Base-by-base conservation (phyloP, 2,797 vertebrate genomes). In the Cynopterus sphinx region DNA sequence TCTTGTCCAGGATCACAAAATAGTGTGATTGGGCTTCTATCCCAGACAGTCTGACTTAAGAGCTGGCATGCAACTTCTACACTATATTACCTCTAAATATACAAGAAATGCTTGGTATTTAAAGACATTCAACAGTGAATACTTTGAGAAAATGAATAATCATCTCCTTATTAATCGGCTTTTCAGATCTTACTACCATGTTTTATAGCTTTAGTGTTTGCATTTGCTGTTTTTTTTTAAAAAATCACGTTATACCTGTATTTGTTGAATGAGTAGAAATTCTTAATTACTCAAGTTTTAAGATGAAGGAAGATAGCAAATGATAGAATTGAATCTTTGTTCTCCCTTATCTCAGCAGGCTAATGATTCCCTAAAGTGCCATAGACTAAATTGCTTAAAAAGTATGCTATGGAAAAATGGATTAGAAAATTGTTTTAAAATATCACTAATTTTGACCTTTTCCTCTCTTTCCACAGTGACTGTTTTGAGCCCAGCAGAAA, bases 401-500 rank as follows among this genome's bases (percentile, higher is more conserved):
- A 51, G 78, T 8, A 84, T 94, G 26, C 24, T 93, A 4, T 95
- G 31, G 63, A 74, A 83, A 96, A 91, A 86, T 93, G 17, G 49
- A 55, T 87, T 79, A 63, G 63, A 92, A 87, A 68, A 81, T 21
- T 7, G 15, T 90, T 95, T 87, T 68, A 41, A 95, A 96, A 78
- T 95, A 75, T 81, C 12, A 88, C 74, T 98, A 82, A 96, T 96
- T 74, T 96, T 87, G 55, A 33, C 26, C 59, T 92, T 57, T 96
- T 57, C 53, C 36, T 95, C 90, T 94, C 36, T 98, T 94, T 98
- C 98, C 96, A 92, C 99, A 99, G 99, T 99, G 96, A 99, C 99
- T 78, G 95, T 99, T 96, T 98, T 97, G 96, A 99, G 99, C 97
- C 97, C 99, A n/a, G 94, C 99, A 90, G 99, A 99, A 98, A 99